phyloP scores from a whole-genome alignment of 2,888 invertebrate genomes.

The Axea sp. region DNA sequence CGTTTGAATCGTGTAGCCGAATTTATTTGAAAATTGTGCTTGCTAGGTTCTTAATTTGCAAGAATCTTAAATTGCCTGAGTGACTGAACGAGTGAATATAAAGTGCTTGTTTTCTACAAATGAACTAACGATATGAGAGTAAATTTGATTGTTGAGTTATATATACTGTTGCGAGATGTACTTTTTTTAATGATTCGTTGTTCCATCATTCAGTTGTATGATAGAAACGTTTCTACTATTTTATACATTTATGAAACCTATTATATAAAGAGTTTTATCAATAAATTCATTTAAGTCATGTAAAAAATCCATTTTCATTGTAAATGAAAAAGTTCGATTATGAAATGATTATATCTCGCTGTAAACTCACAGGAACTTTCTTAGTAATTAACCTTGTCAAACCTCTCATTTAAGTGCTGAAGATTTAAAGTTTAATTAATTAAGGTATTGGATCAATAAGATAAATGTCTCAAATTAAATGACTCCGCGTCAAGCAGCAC shows the following conservation, averaged over 20 bases:
- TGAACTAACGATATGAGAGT: constrained; percentile 35
- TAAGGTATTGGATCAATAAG: too few relatives aligned
- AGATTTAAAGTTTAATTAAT: too few relatives aligned
- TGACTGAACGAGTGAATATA: constrained; percentile 50
- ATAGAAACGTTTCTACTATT: constrained; percentile 54
- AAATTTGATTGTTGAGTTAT: constrained; percentile 44
- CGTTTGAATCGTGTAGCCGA: constrained; percentile 8
- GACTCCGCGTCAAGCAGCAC: too few relatives aligned
- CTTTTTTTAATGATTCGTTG: constrained; percentile 34
- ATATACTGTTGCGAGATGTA: constrained; percentile 43
- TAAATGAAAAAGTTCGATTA: too few relatives aligned
- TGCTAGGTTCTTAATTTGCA: constrained; percentile 37
- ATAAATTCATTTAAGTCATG: constrained; percentile 51
- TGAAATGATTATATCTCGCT: too few relatives aligned
- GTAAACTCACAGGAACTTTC: too few relatives aligned
- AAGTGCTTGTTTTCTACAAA: constrained; percentile 54
- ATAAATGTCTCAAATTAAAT: too few relatives aligned
- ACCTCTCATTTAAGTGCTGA: too few relatives aligned
- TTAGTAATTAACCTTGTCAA: too few relatives aligned
- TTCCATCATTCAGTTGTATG: constrained; percentile 34
- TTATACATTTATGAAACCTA: constrained; percentile 43
- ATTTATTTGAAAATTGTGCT: constrained; percentile 32
- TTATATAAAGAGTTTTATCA: constrained; percentile 43
- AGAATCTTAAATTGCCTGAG: constrained; percentile 47
- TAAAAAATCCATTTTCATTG: too few relatives aligned